phyloP scores from a whole-genome alignment of 2,888 invertebrate genomes.

The Eupithecia dodoneata region DNA sequence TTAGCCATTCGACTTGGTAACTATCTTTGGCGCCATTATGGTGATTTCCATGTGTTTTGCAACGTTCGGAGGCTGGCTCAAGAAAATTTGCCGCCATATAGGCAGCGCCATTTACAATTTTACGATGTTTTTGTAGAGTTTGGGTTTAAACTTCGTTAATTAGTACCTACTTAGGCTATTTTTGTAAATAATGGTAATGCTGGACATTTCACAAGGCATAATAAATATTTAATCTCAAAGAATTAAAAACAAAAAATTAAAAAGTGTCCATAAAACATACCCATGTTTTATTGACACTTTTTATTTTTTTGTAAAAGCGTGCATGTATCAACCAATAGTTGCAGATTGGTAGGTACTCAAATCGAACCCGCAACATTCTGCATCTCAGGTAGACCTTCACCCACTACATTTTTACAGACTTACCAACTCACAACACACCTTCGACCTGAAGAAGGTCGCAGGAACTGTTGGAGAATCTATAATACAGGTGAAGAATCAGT shows the following conservation, averaged over 20 bases:
- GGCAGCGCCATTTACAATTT: conserved; percentile 1
- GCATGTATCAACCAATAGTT: too few species aligned
- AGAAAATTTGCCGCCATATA: conserved; percentile 7
- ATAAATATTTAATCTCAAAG: too few species aligned
- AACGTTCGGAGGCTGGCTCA: not conserved
- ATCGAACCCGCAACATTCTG: not conserved
- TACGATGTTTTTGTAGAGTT: not conserved
- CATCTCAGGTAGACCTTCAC: not conserved
- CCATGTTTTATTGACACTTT: too few species aligned
- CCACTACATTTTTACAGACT: not conserved
- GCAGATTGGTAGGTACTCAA: not conserved
- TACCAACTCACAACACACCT: not conserved
- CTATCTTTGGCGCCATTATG: conserved; percentile 25
- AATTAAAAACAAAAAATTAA: too few species aligned
- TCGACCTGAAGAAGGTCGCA: too few species aligned
- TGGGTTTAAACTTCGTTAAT: not conserved
- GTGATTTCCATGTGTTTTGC: conserved; percentile 24
- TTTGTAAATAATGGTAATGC: not conserved
- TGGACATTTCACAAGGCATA: too few species aligned
- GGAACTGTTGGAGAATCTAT: too few species aligned
- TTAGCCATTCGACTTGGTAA: conserved; percentile 22
- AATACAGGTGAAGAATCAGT: too few species aligned
- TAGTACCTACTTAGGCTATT: not conserved
- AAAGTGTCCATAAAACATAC: too few species aligned
- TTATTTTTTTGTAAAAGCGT: too few species aligned